Conservation (phyloP, 2,888 invertebrate genomes). For the Deroplatys truncata region DNA sequence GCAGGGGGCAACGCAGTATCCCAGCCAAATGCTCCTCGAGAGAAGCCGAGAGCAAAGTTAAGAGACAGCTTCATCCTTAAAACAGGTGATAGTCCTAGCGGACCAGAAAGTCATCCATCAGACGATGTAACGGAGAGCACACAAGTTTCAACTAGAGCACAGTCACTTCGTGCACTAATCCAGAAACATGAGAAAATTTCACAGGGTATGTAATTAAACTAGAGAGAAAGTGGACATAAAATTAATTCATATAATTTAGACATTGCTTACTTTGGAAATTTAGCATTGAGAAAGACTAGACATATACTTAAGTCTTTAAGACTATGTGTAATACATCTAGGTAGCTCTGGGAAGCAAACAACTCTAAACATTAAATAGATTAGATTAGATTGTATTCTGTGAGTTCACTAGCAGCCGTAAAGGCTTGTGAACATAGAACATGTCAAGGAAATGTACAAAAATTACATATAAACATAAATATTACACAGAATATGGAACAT, state of each 20-base stretch:
- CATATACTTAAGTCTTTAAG: too few relatives aligned
- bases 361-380: too few relatives aligned
- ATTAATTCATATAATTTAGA: too few relatives aligned
- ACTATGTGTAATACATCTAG: too few relatives aligned
- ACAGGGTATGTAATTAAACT: conserved; percentile 18
- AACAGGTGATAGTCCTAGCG: not conserved
- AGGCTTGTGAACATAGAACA: too few relatives aligned
- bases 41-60: conserved; percentile 37
- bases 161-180: conserved; percentile 37
- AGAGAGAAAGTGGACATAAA: not conserved
- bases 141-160: conserved; percentile 23
- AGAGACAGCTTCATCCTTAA: conserved; percentile 37
- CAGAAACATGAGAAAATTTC: conserved; percentile 38
- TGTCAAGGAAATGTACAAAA: too few relatives aligned
- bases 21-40: conserved; percentile 29
- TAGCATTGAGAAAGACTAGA: not conserved
- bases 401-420: too few relatives aligned
- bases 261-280: not conserved
- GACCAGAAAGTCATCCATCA: conserved; percentile 11
- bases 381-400: too few relatives aligned
- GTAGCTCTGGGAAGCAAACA: too few relatives aligned
- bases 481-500: too few relatives aligned
- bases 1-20: conserved; percentile 26
- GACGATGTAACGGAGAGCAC: conserved; percentile 23
- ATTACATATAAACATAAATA: too few relatives aligned